These are phyloP conservation scores for Pomatorhinus ruficollis DNA, from an alignment of 2,113 vertebrate species.

Conservation along the genomic window DNA sequence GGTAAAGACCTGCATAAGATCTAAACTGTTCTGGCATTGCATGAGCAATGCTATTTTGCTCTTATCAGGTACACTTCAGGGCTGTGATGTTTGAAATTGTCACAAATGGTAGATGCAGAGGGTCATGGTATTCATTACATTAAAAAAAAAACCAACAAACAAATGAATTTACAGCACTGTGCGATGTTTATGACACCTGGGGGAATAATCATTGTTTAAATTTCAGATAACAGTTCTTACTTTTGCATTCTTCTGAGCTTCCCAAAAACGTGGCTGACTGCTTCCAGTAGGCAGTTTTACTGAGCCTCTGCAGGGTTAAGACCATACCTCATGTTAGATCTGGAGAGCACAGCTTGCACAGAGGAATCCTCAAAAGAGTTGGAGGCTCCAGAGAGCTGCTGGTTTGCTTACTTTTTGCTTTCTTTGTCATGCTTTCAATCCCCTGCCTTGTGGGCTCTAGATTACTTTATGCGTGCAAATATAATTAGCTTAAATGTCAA, in stretches of 20 bases:
- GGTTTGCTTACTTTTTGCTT: background rate
- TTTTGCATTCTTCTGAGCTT: background rate
- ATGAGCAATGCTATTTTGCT: background rate
- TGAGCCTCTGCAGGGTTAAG: background rate
- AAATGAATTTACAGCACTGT: background rate
- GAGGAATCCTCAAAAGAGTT: background rate
- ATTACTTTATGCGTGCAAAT: background rate
- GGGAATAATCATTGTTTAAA: background rate
- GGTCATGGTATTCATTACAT: background rate
- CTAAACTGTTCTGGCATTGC: background rate
- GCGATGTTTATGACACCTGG: background rate
- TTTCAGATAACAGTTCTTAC: background rate
- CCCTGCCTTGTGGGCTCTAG: background rate
- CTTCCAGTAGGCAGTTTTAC: background rate
- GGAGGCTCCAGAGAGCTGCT: background rate
- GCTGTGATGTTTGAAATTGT: background rate
- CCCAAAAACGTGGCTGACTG: background rate
- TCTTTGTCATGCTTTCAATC: background rate
- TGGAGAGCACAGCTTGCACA: background rate
- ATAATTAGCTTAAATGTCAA: background rate
- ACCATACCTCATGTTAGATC: fast-evolving
- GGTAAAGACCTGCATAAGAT: background rate
- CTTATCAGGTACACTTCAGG: background rate
- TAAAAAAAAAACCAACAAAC: background rate
- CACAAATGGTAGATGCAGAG: background rate